A percentile compares a stretch with the other conserved stretches of the same genome.
phyloP scores from a whole-genome alignment of 2,888 invertebrate species.

The Troilus luridus region DNA sequence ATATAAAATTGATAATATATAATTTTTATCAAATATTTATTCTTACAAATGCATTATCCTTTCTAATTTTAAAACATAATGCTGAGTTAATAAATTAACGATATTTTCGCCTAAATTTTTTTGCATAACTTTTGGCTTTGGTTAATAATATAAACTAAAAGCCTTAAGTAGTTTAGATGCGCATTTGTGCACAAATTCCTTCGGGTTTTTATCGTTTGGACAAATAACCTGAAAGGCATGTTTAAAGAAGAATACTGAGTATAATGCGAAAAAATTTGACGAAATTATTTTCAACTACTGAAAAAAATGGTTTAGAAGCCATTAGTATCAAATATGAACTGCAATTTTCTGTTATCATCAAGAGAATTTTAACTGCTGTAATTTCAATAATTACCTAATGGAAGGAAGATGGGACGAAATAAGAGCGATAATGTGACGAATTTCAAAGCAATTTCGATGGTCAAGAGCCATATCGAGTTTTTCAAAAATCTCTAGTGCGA shows the following conservation, averaged over 20 bases:
- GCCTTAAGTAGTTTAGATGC: no score
- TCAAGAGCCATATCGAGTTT: background rate
- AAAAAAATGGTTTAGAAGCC: background rate
- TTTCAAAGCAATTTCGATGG: background rate
- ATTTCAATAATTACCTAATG: background rate
- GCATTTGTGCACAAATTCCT: no score
- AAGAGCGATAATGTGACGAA: background rate
- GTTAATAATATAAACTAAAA: no score
- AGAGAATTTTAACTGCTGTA: background rate
- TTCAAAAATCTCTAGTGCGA: background rate
- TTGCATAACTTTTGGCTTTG: no score
- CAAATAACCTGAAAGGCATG: no score
- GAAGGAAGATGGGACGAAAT: background rate
- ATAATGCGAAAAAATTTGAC: background rate
- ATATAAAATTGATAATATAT: no score
- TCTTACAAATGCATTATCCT: no score
- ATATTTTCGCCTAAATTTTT: no score
- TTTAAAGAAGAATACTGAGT: background rate
- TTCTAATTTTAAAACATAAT: no score
- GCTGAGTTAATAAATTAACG: no score
- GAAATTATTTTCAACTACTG: background rate
- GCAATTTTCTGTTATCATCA: background rate
- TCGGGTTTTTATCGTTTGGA: no score
- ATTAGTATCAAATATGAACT: background rate
- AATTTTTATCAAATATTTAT: no score